Evolutionary conservation across 2,797 vertebrate genomes (phyloP).

Genomic region (Strix occidentalis): DNA sequence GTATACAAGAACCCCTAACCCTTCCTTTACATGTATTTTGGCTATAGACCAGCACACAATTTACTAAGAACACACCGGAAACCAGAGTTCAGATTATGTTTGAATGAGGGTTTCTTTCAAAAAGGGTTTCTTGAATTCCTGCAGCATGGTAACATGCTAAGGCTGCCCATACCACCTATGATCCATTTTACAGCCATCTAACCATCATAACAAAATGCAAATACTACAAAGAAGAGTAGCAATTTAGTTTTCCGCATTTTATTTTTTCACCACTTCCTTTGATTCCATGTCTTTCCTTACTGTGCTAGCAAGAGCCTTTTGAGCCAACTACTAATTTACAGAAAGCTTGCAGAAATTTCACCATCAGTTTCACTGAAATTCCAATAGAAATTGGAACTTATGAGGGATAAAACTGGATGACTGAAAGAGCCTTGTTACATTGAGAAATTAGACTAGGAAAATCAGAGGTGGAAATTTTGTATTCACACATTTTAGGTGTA

Average conservation of each 20-base stretch:
- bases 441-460: background rate
- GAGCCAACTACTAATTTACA: background rate
- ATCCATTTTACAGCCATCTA: background rate
- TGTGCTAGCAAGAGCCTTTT: background rate
- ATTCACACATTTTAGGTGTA: background rate
- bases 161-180: background rate
- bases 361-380: background rate
- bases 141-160: background rate
- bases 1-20: fast-evolving
- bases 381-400: background rate
- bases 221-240: background rate
- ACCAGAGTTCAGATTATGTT: background rate
- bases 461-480: background rate
- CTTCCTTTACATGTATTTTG: background rate
- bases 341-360: background rate
- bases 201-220: background rate
- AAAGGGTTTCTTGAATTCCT: background rate
- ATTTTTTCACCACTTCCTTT: background rate
- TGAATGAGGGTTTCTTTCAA: background rate
- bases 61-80: background rate
- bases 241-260: background rate
- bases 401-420: background rate
- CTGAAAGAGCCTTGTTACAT: background rate
- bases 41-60: background rate
- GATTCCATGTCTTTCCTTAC: background rate